phyloP scores from a whole-genome alignment of 1,140 invertebrate species.

The Yoshiicerus persimilis region DNA sequence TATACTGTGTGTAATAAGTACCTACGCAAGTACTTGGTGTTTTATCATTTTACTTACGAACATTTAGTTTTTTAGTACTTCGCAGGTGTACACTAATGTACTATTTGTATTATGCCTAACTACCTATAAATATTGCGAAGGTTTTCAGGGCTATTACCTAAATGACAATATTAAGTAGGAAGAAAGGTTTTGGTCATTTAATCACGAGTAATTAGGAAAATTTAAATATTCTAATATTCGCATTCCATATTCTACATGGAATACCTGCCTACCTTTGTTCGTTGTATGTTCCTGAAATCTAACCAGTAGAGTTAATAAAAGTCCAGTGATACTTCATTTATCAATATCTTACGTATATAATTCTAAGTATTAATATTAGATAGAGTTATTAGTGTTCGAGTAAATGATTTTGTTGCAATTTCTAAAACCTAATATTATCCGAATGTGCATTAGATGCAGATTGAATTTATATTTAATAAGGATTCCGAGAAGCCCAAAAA shows the following conservation, averaged over 20 bases:
- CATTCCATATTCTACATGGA: neutral
- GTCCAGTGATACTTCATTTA: neutral
- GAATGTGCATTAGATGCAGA: no score
- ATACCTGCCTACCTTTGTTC: constrained; percentile 9
- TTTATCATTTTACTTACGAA: no score
- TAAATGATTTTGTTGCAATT: neutral
- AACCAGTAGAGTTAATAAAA: constrained; percentile 1
- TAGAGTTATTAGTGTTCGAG: no score
- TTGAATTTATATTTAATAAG: neutral
- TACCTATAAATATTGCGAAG: neutral
- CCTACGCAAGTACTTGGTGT: neutral
- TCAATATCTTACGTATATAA: neutral
- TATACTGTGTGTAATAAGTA: neutral
- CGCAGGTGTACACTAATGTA: no score
- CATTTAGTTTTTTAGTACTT: no score
- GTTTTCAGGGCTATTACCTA: neutral
- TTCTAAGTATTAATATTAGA: neutral
- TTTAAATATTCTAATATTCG: neutral
- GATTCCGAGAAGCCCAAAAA: neutral
- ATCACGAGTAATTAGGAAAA: neutral
- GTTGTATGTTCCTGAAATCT: constrained; percentile 14
- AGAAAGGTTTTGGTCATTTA: neutral
- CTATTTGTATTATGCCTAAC: no score
- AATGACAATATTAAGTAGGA: neutral
- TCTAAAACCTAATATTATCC: neutral